Evolutionary conservation across 2,113 vertebrate species (phyloP), one percentile per base, ranked within the genome.

Genomic region (Crocuta crocuta): DNA sequence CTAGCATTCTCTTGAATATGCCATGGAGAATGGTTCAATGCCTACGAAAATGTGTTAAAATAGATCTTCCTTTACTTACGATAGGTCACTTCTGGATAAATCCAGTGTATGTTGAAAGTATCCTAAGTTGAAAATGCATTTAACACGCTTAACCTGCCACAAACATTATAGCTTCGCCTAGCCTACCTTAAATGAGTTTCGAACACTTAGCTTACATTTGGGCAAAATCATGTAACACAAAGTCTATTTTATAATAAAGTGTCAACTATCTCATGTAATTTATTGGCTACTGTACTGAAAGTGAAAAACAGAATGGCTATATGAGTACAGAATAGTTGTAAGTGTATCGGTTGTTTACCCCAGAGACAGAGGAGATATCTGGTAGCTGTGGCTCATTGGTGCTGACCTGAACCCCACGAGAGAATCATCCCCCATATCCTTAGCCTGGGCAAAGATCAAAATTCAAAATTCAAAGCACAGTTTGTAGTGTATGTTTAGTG

Each of bases 31-130:
- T 78, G 10, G 9, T 16, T 82, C 17, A n/a, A 0, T 73, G 19
- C 5, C 61, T 71, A 94, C 53, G 23, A 13, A 92, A 89, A 78
- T 65, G 10, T 71, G 55, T 50, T 90, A n/a, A 86, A 50, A 50
- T 79, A 50, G 76, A 79, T 79, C 28, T 79, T 79, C 76, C 45
- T 79, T 53, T 45, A 79, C 45, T 79, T 50, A 50, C 33, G 4
- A 79, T 31, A 4, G 48, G 16, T 53, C 16, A 33, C 45, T 19
- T 50, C 28, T 50, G 45, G 48, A 50, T 48, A 33, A 79, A 50
- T 21, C 9, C 48, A 19, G 24, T 31, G 28, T 79, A 50, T 33
- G 45, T 21, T 53, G 76, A 79, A 79, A 79, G 50, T 79, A 33
- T 33, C 1, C 0, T 79, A 79, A 79, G 45, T 50, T 28, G 10